Percentiles rank a stretch among this genome's conserved stretches.
phyloP scores from a whole-genome alignment of 2,888 invertebrate species.

The Leptinotarsa tumamoca region DNA sequence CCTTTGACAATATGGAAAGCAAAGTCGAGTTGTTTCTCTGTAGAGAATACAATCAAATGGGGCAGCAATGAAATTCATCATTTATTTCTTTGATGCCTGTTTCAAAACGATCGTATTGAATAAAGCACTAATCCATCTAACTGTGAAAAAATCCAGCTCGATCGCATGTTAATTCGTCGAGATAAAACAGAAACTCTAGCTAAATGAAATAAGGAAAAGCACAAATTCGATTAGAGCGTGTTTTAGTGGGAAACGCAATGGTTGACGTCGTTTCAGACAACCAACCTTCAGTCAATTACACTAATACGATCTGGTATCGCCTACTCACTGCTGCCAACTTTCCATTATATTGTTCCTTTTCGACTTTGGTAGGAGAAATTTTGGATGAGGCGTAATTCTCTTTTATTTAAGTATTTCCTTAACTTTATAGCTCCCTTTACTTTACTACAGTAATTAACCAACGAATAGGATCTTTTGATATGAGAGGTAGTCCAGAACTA shows the following conservation, averaged over 20 bases:
- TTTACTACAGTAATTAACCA: conserved; percentile 20
- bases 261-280: conserved; percentile 71
- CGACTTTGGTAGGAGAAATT: conserved; percentile 53
- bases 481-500: conserved; percentile 9
- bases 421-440: conserved; percentile 14
- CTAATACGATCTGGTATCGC: conserved; percentile 62
- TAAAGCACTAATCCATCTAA: conserved; percentile 1
- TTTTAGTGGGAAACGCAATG: conserved; percentile 65
- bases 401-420: conserved; percentile 26
- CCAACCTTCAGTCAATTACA: conserved; percentile 64
- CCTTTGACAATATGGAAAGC: no score
- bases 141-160: conserved; percentile 31
- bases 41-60: no score
- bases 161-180: conserved; percentile 48
- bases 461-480: conserved; percentile 6
- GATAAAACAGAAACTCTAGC: conserved; percentile 45
- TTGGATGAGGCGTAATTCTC: conserved; percentile 42
- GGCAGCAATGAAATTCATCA: background rate
- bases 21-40: no score
- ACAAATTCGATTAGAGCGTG: conserved; percentile 63
- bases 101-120: background rate
- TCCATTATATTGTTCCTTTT: conserved; percentile 53
- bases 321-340: conserved; percentile 51
- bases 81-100: background rate
- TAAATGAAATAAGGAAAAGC: conserved; percentile 56